A percentile compares a stretch with the other conserved stretches of the same genome.
Conservation (phyloP, 2,113 vertebrate species). For the Astatoreochromis straeleni region DNA sequence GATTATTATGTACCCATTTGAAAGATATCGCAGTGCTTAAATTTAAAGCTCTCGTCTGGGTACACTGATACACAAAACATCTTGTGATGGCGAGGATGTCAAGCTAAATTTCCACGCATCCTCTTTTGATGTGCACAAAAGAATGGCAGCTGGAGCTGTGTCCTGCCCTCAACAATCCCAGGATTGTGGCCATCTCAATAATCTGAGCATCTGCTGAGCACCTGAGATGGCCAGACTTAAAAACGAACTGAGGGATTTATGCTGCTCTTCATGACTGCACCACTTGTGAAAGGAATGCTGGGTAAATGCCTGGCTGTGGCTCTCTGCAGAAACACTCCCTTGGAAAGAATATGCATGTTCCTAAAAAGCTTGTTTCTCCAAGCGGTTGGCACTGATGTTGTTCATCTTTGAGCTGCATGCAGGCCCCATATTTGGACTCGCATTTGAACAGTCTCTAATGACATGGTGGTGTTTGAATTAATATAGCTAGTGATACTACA, state of each 20-base stretch:
- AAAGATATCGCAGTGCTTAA: background rate
- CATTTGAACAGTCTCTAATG: background rate
- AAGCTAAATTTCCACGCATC: background rate
- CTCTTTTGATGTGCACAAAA: background rate
- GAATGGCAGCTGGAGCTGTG: background rate
- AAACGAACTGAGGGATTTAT: conserved; percentile 27
- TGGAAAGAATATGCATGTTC: background rate
- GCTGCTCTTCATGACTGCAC: background rate
- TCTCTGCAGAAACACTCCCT: background rate
- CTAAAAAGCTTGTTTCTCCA: background rate
- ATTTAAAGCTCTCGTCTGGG: background rate
- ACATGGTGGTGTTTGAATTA: conserved; percentile 2
- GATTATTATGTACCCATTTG: background rate
- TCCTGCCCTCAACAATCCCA: conserved; percentile 26
- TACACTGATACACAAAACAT: background rate
- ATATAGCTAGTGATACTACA: background rate
- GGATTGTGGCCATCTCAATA: conserved; percentile 33
- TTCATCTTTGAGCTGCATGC: background rate
- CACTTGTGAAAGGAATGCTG: conserved; percentile 9
- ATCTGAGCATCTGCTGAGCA: conserved; percentile 48
- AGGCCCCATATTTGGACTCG: conserved; percentile 25
- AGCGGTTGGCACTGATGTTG: background rate
- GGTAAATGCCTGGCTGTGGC: background rate
- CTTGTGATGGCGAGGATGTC: background rate
- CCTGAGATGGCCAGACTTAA: conserved; percentile 29